Percentiles rank a stretch among this genome's conserved stretches.
Conservation (phyloP, 2,888 invertebrate species). For the Xylota segnis region DNA sequence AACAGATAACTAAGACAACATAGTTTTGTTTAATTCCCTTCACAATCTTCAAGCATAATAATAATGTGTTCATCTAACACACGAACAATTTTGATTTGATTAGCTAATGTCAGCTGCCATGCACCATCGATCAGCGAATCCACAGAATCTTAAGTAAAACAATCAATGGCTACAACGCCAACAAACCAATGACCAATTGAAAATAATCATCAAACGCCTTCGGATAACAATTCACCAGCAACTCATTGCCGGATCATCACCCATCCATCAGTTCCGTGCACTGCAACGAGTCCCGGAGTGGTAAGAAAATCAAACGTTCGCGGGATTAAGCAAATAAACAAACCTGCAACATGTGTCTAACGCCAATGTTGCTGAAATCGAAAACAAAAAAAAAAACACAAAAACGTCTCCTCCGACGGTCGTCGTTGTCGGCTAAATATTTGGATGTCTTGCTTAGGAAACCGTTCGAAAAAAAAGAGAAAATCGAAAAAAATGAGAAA, state of each 20-base stretch:
- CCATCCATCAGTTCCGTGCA: conserved; percentile 63
- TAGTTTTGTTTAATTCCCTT: conserved; percentile 63
- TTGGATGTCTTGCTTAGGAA: conserved; percentile 69
- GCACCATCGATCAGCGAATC: conserved; percentile 73
- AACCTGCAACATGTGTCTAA: conserved; percentile 71
- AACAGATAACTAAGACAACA: conserved; percentile 36
- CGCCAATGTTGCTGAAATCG: conserved; percentile 69
- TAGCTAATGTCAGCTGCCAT: conserved; percentile 75
- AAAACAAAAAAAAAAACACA: conserved; percentile 30
- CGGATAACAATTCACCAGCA: conserved; percentile 75
- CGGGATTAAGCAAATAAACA: conserved; percentile 75
- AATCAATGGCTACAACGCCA: conserved; percentile 77
- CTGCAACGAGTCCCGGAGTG: conserved; percentile 70
- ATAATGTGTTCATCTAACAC: conserved; percentile 67
- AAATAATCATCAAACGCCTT: conserved; percentile 77
- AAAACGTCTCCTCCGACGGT: conserved; percentile 3
- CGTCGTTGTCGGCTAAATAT: conserved; percentile 59
- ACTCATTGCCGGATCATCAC: conserved; percentile 62
- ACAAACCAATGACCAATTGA: conserved; percentile 78
- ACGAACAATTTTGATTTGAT: conserved; percentile 67
- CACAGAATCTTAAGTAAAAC: conserved; percentile 77
- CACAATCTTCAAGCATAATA: conserved; percentile 72
- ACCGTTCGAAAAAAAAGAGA: conserved; percentile 23
- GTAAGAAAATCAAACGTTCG: conserved; percentile 76
- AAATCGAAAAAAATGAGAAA: conserved; percentile 2